Evolutionary conservation across 2,888 invertebrate genomes (phyloP), one percentile per base, ranked within the genome.

Genomic region (Eupithecia vulgata): DNA sequence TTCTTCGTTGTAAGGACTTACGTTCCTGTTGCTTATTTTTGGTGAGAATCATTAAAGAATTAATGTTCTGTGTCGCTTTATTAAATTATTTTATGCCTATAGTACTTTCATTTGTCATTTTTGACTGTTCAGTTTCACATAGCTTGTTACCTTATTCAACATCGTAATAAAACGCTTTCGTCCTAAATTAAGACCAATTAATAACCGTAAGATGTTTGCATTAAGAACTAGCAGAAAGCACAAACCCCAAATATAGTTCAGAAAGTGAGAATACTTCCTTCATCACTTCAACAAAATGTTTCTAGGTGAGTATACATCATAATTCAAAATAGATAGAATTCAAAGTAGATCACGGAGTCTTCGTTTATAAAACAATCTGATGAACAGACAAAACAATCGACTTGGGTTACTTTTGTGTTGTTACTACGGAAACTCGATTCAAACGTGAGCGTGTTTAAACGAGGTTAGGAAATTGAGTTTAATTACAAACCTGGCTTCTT

Each of bases 361-460:
- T 74, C 52, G 77, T 75, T 74, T 73, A 73, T 70, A 62, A 73
- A 70, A 70, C 48, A 68, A 75, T 17, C 71, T 68, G 73, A 78
- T 68, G 72, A 75, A 82, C 78, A 81, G 82, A 83, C 83, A 81
- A 81, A 82, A 84, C 82, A 83, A 77, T 76, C 75, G 71, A 71
- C 76, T 77, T 76, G 83, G 82, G 81, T 81, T 78, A 77, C 73
- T 48, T 64, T 34, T 71, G 37, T 65, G 8, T 25, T 73, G 25
- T 37, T 72, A 78, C 75, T 40, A 68, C 21, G 52, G n/a, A 15
- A 72, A 70, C 71, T 73, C 73, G 59, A 71, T 40, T 57, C n/a
- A 25, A 59, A 10, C 21, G 17, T 34, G 25, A 57, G 57, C 57
- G 12, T 57, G 57, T 57, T 25, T 57, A 57, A 25, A 57, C 25